Percentiles rank a stretch among this genome's conserved stretches.
These are phyloP conservation scores for Nipponia nippon DNA, from an alignment of 2,113 vertebrate genomes.

Conservation along the genomic window DNA sequence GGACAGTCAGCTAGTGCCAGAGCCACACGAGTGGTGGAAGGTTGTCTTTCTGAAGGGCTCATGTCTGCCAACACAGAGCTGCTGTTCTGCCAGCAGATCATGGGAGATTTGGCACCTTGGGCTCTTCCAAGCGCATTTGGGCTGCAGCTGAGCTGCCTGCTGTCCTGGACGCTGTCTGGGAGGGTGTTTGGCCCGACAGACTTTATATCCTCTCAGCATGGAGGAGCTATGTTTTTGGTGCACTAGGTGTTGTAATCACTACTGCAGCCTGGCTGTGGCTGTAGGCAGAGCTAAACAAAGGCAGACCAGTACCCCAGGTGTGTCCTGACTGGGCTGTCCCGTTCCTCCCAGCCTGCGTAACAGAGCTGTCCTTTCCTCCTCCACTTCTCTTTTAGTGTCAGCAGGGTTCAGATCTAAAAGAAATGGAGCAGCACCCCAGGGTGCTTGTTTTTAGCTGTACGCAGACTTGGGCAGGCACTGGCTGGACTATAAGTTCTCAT, in stretches of 20 bases:
- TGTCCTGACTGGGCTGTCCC: not conserved
- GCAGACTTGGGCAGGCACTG: not conserved
- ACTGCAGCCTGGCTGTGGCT: not conserved
- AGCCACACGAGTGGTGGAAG: not conserved
- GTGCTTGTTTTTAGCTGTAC: not conserved
- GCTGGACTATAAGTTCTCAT: not conserved
- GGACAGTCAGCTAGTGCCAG: not conserved
- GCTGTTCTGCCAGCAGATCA: not conserved
- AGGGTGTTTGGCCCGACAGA: not conserved
- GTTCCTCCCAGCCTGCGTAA: not conserved
- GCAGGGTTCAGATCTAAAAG: not conserved
- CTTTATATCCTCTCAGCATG: not conserved
- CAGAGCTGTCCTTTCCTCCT: not conserved
- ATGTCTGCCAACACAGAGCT: not conserved
- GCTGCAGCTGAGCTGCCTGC: not conserved
- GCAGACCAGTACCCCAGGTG: not conserved
- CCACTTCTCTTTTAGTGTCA: not conserved
- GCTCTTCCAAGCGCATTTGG: not conserved
- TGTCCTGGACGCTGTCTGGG: not conserved
- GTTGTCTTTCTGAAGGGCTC: not conserved
- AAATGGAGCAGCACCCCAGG: not conserved
- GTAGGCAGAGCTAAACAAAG: not conserved
- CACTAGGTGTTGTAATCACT: not conserved
- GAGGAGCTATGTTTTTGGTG: not conserved
- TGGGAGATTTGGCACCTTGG: not conserved